Conservation (phyloP, 2,797 vertebrate genomes). For the Odontamblyopus rebecca region DNA sequence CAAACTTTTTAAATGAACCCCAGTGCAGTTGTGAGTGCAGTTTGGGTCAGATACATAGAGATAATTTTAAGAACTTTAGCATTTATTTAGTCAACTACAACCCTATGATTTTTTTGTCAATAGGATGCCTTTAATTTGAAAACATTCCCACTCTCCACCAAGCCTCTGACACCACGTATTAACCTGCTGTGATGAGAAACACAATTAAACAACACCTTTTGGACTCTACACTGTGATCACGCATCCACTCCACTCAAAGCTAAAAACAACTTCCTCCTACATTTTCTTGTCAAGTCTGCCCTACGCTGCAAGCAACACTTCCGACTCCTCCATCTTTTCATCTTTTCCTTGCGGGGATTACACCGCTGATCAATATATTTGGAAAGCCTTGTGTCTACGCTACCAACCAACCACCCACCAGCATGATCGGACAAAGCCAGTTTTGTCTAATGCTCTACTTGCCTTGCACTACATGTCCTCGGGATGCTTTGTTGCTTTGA, state of each 20-base stretch:
- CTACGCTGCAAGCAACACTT: constrained; percentile 45
- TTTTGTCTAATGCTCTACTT: constrained; percentile 71
- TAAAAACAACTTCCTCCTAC: constrained; percentile 61
- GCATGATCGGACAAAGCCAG: constrained; percentile 65
- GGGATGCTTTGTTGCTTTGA: constrained; percentile 75
- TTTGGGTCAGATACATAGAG: no score
- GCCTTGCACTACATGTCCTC: constrained; percentile 75
- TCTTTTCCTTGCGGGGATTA: constrained; percentile 59
- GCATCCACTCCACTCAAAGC: constrained; percentile 37
- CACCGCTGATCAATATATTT: constrained; percentile 71
- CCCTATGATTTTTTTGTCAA: constrained; percentile 50
- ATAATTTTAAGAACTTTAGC: no score
- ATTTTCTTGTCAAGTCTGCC: constrained; percentile 33
- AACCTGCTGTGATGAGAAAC: constrained; percentile 54
- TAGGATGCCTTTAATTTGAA: constrained; percentile 61
- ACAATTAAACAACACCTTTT: constrained; percentile 64
- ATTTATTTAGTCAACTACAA: no score
- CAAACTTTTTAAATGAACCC: no score
- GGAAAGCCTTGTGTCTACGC: constrained; percentile 56
- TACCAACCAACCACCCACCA: constrained; percentile 67
- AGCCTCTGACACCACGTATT: constrained; percentile 66
- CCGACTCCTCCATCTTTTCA: constrained; percentile 46
- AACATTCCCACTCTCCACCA: constrained; percentile 40
- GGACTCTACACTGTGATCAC: constrained; percentile 65
- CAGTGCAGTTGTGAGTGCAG: no score